Conservation (phyloP, 1,140 invertebrate genomes). For the Lethrus apterus region DNA sequence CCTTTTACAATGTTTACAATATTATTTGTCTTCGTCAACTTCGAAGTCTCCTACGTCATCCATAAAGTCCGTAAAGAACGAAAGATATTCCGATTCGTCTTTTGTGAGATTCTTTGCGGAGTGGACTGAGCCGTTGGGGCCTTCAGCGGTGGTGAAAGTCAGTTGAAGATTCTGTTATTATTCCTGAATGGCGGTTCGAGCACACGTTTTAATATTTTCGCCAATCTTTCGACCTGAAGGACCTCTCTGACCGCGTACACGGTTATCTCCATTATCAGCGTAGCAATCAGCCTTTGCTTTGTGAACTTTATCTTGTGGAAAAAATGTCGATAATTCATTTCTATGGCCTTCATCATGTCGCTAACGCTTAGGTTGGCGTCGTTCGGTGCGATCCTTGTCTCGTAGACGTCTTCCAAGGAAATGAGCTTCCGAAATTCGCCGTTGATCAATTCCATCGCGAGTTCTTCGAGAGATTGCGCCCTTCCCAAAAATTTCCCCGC, state of each 20-base stretch:
- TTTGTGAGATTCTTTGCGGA: background rate
- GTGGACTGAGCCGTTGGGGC: too few relatives aligned
- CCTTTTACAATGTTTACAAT: too few relatives aligned
- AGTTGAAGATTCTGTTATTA: slow-evolving; percentile 6
- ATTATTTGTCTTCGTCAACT: slow-evolving; percentile 9
- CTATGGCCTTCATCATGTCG: slow-evolving; percentile 54
- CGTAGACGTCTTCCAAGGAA: slow-evolving; percentile 55
- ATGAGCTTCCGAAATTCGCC: slow-evolving; percentile 45
- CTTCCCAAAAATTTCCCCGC: slow-evolving; percentile 40
- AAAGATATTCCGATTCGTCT: slow-evolving; percentile 8
- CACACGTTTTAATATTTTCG: slow-evolving; percentile 45
- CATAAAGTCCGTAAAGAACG: slow-evolving; percentile 9
- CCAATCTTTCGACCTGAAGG: slow-evolving; percentile 46
- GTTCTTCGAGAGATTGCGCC: slow-evolving; percentile 40
- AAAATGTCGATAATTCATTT: slow-evolving; percentile 40
- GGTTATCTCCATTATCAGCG: slow-evolving; percentile 49
- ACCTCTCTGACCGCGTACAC: slow-evolving; percentile 53
- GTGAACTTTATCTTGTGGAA: slow-evolving; percentile 50
- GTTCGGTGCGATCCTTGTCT: slow-evolving; percentile 50
- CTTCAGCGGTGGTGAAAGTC: background rate
- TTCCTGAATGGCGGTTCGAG: slow-evolving; percentile 44
- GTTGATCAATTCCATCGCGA: slow-evolving; percentile 42
- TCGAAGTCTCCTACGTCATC: slow-evolving; percentile 6
- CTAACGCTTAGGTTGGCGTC: slow-evolving; percentile 46
- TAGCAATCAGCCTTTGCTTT: slow-evolving; percentile 52